A percentile compares a stretch with the other conserved stretches of the same genome.
These are phyloP conservation scores for Heliconius eleuchia DNA, from an alignment of 1,140 invertebrate genomes.

Conservation along the genomic window DNA sequence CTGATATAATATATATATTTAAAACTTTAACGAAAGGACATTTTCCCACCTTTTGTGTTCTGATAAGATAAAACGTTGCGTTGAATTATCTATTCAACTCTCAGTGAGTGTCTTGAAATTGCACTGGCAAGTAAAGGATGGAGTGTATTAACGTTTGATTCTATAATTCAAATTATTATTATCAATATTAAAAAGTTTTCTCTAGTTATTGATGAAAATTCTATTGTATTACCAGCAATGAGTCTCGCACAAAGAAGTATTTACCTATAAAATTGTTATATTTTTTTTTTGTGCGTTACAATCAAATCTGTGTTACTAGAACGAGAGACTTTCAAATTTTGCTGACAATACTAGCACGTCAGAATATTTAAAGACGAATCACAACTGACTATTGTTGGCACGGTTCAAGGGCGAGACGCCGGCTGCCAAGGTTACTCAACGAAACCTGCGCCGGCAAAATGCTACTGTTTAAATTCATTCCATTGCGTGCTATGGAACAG, in stretches of 20 bases:
- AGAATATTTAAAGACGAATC: slow-evolving; percentile 5
- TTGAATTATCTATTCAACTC: no score
- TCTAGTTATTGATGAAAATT: neutral
- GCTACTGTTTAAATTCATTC: neutral
- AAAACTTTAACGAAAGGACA: no score
- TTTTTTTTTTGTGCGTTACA: no score
- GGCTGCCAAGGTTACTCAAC: slow-evolving; percentile 46
- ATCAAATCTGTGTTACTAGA: neutral
- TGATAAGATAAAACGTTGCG: no score
- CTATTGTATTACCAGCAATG: neutral
- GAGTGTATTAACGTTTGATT: neutral
- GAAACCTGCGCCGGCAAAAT: slow-evolving; percentile 23
- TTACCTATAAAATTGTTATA: neutral
- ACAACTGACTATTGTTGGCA: slow-evolving; percentile 24
- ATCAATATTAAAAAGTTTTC: neutral
- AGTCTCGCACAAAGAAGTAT: neutral
- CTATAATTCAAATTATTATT: neutral
- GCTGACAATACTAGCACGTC: neutral
- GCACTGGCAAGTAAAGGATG: no score
- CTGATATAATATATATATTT: no score
- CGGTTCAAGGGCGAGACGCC: slow-evolving; percentile 46
- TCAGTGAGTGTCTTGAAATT: no score
- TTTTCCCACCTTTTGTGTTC: no score
- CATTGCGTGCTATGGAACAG: no score
- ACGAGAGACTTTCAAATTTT: neutral